Evolutionary conservation across 2,888 invertebrate species (phyloP), one percentile per base, ranked within the genome.

Genomic region (Heliothis peltigera): DNA sequence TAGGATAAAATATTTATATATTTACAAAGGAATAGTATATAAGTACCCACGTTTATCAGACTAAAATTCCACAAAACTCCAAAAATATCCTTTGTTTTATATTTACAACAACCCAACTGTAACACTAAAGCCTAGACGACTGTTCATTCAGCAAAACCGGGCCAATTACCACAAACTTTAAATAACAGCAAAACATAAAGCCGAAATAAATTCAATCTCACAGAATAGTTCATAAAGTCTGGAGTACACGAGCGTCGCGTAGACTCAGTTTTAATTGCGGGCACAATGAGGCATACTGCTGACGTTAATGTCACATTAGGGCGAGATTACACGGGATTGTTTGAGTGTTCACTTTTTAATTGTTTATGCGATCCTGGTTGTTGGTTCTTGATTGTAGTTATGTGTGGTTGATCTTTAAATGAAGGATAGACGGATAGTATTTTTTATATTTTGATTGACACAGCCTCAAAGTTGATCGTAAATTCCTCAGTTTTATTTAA

Each of bases 231-330:
- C 55, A 79, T 79, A 70, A 79, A 75, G 79, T 59, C 7, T 21
- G 1, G 65, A 43, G 42, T 17, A 56, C 48, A 73, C 32, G 53
- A 72, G 73, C 65, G 64, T 35, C 39, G 47, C 51, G 79, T 56
- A 56, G 76, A 28, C 59, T 47, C 52, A 43, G 72, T 63, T 79
- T 76, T 79, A 76, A 76, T 79, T 70, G 77, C 59, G 62, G 52
- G 32, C 75, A 60, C 56, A 75, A 79, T 64, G 63, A 75, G 62
- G 63, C 59, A 64, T 59, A 75, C 39, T n/a, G 28, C 70, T 69
- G 75, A 78, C 75, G 22, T 69, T 57, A 58, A 55, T 46, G 55
- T 63, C 43, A 79, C 21, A 19, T 77, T 49, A 77, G 52, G 74
- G 55, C 18, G 2, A 68, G 74, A 73, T 73, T 73, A 66, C 68